Conservation (phyloP, 1,140 invertebrate species). For the Drosophila rufa region DNA sequence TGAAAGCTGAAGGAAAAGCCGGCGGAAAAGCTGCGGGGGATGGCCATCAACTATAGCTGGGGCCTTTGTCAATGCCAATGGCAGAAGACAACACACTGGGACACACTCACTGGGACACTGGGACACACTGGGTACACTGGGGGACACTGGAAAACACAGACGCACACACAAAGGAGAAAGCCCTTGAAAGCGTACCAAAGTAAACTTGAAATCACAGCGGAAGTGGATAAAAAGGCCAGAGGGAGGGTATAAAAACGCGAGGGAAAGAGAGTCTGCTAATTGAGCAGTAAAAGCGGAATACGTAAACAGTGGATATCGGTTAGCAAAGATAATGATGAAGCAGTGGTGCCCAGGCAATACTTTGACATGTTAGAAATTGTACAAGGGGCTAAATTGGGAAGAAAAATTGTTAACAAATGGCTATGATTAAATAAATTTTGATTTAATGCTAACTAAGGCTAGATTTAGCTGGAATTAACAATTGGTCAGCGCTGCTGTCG, state of each 20-base stretch:
- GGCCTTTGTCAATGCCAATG: slow-evolving; percentile 76
- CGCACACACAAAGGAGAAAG: slow-evolving; percentile 2
- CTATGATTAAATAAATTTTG: too few species aligned
- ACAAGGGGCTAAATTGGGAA: too few species aligned
- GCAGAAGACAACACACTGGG: slow-evolving; percentile 56
- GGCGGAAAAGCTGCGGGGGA: slow-evolving; percentile 4
- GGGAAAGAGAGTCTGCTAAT: slow-evolving; percentile 59
- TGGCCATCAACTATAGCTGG: slow-evolving; percentile 23
- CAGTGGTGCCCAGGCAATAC: too few species aligned
- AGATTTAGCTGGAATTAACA: too few species aligned
- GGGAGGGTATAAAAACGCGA: neutral
- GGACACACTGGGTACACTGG: neutral
- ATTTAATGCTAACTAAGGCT: too few species aligned
- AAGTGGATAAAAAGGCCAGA: slow-evolving; percentile 31
- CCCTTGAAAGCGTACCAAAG: slow-evolving; percentile 46
- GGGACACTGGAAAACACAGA: neutral
- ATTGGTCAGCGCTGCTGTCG: too few species aligned
- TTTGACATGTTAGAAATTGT: too few species aligned
- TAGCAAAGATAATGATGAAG: neutral
- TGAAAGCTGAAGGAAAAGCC: neutral
- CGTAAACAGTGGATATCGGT: slow-evolving; percentile 18
- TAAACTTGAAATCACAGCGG: slow-evolving; percentile 65
- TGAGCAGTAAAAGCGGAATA: slow-evolving; percentile 69
- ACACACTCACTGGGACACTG: neutral
- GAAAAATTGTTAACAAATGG: too few species aligned